Evolutionary conservation across 2,888 invertebrate species (phyloP).

Genomic region (Campoletis raptor): DNA sequence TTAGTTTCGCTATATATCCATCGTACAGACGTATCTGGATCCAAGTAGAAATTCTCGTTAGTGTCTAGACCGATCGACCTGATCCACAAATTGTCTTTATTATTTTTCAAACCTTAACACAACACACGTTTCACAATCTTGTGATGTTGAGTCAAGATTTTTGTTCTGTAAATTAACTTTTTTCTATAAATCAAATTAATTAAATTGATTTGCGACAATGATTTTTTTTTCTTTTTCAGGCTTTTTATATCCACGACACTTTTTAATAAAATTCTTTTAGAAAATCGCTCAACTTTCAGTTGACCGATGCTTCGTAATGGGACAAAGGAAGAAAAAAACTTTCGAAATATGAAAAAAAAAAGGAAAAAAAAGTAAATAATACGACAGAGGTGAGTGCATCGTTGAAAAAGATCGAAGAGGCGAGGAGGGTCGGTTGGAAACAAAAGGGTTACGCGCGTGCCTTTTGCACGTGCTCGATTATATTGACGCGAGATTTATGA

Average conservation of each 20-base stretch:
- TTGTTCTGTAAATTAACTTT: not conserved
- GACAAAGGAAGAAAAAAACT: not conserved
- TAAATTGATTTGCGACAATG: not conserved
- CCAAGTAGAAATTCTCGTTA: conserved; percentile 63
- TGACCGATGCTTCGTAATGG: not conserved
- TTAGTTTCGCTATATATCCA: conserved; percentile 67
- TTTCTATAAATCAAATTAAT: not conserved
- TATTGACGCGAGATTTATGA: conserved; percentile 79
- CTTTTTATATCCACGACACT: too few species aligned
- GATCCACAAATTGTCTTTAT: conserved; percentile 29
- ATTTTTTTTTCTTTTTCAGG: not conserved
- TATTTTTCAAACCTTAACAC: conserved; percentile 13
- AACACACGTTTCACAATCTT: not conserved
- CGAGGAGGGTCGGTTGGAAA: conserved; percentile 49
- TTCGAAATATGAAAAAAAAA: not conserved
- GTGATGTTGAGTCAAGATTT: not conserved
- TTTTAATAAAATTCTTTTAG: not conserved
- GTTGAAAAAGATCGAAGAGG: conserved; percentile 50
- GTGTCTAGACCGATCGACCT: conserved; percentile 66
- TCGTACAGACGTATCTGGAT: conserved; percentile 53
- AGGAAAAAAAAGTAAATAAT: conserved; percentile 9
- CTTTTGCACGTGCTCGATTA: conserved; percentile 72
- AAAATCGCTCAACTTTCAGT: not conserved
- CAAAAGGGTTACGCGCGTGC: conserved; percentile 59
- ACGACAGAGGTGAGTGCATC: conserved; percentile 16